Base-by-base conservation (phyloP, 2,797 vertebrate species). In the Sylvia borin region DNA sequence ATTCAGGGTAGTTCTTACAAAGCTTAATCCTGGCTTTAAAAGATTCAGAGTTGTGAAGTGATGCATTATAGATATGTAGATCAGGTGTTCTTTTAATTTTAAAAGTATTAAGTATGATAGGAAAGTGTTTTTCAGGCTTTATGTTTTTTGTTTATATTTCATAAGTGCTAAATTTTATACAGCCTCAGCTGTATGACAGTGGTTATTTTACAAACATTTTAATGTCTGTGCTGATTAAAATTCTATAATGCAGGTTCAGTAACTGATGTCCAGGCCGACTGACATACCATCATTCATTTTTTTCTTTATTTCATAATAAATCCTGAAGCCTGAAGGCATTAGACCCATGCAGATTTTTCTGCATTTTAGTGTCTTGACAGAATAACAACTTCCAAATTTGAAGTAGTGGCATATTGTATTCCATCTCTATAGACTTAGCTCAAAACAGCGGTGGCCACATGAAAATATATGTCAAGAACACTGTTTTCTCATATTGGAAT, bases 391-490 rank as follows among this genome's bases (percentile, higher is more conserved):
- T 98, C 67, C 48, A 97, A 51, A 97, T 97, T 95, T 96, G 81
- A 97, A 97, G 92, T 94, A 85, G 76, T 1, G 7, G 88, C 94
- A 94, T 96, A 96, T 95, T 97, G 96, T 96, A 80, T 96, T 97
- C 93, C 65, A 94, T 98, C 97, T 97, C 97, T 88, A 32, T 94
- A 97, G 97, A 96, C 92, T 93, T 88, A 43, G 43, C 96, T 96
- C 75, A 29, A 92, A 95, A 97, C 97, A 97, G 94, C 92, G 7
- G 97, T 96, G 96, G 95, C 96, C 97, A 94, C 95, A 64, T 97
- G 97, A 98, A 98, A 98, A 98, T 98, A 96, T 96, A 96, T 97
- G 98, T 98, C 98, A 98, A 97, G 97, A 98, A 96, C 95, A 96
- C 96, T 97, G 96, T 98, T 98, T 98, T 98, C 98, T 98, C 97